A percentile compares a stretch with the other conserved stretches of the same genome.
phyloP scores from a whole-genome alignment of 2,113 vertebrate species.

The Corapipo altera region DNA sequence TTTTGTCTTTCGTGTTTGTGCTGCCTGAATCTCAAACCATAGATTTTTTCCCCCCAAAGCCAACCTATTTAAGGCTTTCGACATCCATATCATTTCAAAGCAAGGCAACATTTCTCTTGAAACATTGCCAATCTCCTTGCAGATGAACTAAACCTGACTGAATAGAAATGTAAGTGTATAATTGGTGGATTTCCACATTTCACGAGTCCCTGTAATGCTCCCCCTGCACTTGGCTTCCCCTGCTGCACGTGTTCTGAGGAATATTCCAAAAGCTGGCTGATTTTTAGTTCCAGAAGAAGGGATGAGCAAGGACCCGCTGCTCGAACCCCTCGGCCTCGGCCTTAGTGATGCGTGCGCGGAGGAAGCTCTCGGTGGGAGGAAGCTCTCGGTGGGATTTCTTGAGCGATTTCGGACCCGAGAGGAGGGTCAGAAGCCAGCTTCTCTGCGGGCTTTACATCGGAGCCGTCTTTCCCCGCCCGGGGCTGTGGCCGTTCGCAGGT shows the following conservation, averaged over 20 bases:
- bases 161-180: background rate
- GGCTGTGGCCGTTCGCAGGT: background rate
- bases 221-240: background rate
- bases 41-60: background rate
- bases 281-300: background rate
- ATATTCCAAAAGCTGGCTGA: no score
- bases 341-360: fast-evolving
- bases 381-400: background rate
- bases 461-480: background rate
- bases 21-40: background rate
- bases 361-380: background rate
- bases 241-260: background rate
- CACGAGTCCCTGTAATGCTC: background rate
- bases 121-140: background rate
- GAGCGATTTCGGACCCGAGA: fast-evolving
- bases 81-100: background rate
- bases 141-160: background rate
- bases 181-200: background rate
- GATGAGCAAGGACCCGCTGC: background rate
- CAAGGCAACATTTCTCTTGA: background rate
- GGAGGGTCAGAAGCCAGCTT: background rate
- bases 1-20: background rate
- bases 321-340: background rate
- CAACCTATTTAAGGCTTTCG: background rate
- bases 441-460: background rate